phyloP scores from a whole-genome alignment of 2,888 invertebrate genomes.

The Nasonia oneida region DNA sequence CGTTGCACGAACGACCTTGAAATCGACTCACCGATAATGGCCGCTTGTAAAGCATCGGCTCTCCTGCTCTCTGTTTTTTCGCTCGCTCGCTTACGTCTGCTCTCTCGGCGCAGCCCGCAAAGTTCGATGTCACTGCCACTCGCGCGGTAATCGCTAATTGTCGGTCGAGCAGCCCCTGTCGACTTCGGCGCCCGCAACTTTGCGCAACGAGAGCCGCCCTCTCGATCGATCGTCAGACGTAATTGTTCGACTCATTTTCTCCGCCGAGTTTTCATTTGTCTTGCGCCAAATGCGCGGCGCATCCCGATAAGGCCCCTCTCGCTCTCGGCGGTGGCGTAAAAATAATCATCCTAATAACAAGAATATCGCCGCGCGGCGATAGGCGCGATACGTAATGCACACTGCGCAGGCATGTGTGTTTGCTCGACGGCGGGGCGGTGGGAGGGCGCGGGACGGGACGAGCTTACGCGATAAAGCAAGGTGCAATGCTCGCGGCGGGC shows the following conservation, averaged over 20 bases:
- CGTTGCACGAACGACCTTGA: constrained; percentile 65
- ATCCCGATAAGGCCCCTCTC: not conserved
- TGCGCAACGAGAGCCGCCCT: too few species aligned
- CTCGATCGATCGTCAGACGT: too few species aligned
- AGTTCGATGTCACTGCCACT: constrained; percentile 61
- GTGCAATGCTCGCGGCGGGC: constrained; percentile 73
- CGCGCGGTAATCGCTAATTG: not conserved
- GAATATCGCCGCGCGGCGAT: not conserved
- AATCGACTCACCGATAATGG: constrained; percentile 61
- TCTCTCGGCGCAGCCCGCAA: not conserved
- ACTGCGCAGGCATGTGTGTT: not conserved
- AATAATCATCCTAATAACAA: constrained; percentile 23
- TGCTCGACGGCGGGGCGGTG: constrained; percentile 37
- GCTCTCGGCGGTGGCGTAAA: constrained; percentile 13
- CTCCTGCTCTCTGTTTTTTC: not conserved
- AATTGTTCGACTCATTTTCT: too few species aligned
- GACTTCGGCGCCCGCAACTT: too few species aligned
- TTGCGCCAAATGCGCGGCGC: too few species aligned
- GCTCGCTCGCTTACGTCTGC: not conserved
- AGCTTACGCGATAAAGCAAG: constrained; percentile 75
- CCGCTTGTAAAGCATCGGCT: constrained; percentile 34
- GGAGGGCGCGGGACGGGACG: constrained; percentile 45
- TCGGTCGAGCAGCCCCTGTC: too few species aligned
- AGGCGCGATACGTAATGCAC: not conserved
- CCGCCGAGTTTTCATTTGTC: too few species aligned